phyloP scores from a whole-genome alignment of 64 coral and sea anemone species.

The Actinia tenebrosa region DNA sequence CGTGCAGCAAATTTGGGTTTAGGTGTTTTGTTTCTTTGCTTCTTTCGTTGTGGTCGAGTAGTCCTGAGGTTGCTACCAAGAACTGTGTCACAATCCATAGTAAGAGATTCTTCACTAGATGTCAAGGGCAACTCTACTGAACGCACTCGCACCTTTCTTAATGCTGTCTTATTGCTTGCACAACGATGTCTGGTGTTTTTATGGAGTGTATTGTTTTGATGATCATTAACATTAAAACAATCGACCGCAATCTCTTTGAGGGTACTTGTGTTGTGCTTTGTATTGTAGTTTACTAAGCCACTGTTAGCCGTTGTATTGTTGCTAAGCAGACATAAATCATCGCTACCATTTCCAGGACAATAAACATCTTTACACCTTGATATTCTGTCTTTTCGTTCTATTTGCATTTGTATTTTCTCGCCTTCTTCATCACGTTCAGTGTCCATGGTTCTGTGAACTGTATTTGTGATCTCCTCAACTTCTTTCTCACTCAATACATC shows the following conservation, averaged over 20 bases:
- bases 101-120: neutral
- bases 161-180: neutral
- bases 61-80: neutral
- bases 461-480: conserved; percentile 9
- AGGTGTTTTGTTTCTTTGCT: neutral
- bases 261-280: neutral
- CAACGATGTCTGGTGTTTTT: neutral
- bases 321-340: neutral
- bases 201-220: neutral
- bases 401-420: conserved; percentile 21
- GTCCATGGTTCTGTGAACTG: neutral
- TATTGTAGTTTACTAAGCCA: conserved; percentile 8
- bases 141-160: neutral
- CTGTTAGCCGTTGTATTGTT: neutral
- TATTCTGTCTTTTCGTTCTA: neutral
- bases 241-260: neutral
- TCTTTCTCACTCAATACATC: neutral
- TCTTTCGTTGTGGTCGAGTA: neutral
- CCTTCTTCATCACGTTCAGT: neutral
- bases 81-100: neutral
- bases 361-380: neutral
- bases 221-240: neutral
- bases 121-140: neutral
- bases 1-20: neutral
- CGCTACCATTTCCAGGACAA: neutral